Conservation (phyloP, 2,797 vertebrate species). For the Scleropages formosus region DNA sequence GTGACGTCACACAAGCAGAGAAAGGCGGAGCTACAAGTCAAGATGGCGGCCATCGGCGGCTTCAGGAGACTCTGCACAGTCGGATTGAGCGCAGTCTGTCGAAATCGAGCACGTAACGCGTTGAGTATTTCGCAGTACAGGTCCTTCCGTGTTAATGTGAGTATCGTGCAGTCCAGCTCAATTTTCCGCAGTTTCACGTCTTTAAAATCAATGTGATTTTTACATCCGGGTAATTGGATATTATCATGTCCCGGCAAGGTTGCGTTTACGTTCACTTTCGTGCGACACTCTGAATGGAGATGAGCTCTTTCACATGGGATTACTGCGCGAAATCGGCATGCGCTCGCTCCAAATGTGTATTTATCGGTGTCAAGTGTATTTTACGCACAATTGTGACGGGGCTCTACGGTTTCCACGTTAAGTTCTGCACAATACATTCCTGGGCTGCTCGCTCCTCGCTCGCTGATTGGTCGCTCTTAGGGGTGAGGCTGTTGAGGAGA, state of each 20-base stretch:
- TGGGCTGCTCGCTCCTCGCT: background rate
- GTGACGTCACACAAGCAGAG: background rate
- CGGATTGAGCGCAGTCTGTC: background rate
- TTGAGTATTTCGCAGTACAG: constrained; percentile 54
- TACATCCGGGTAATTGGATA: constrained; percentile 5
- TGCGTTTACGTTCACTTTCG: background rate
- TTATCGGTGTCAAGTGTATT: too few relatives aligned
- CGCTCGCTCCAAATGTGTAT: too few relatives aligned
- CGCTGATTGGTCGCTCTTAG: constrained; percentile 37
- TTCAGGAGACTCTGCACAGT: constrained; percentile 52
- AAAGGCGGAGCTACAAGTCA: constrained; percentile 39
- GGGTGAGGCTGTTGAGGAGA: constrained; percentile 42
- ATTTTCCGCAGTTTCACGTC: constrained; percentile 41
- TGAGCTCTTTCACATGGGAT: background rate
- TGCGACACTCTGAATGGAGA: background rate
- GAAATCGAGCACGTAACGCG: constrained; percentile 1
- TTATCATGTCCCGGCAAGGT: background rate
- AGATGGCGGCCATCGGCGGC: constrained; percentile 55
- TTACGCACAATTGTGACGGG: background rate
- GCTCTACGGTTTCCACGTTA: background rate
- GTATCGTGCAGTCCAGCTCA: constrained; percentile 34
- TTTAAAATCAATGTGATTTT: constrained; percentile 34
- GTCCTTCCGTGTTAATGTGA: constrained; percentile 62
- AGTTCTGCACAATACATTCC: background rate
- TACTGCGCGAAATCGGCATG: background rate